A percentile compares a stretch with the other conserved stretches of the same genome.
phyloP scores from a whole-genome alignment of 2,113 vertebrate species.

The Addax nasomaculatus region DNA sequence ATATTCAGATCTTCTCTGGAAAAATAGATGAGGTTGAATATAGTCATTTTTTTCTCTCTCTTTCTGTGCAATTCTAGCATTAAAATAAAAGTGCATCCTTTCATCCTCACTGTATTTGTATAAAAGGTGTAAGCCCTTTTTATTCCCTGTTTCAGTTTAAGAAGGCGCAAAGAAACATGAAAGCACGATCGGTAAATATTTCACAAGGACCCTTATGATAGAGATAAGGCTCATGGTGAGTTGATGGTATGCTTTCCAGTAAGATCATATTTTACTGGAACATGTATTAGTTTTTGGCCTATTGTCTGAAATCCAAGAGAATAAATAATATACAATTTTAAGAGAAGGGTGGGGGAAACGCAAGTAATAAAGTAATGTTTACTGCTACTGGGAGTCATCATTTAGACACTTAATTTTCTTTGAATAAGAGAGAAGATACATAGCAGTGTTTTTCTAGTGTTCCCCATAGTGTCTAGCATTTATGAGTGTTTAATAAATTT shows the following conservation, averaged over 20 bases:
- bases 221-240: not conserved
- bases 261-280: constrained; percentile 39
- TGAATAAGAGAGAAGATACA: constrained; percentile 36
- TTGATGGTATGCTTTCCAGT: not conserved
- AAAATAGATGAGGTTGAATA: constrained; percentile 9
- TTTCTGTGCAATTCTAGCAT: not conserved
- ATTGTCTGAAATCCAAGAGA: constrained; percentile 43
- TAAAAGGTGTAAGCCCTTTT: constrained; percentile 28
- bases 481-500: constrained; percentile 62
- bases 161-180: not conserved
- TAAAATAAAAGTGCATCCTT: not conserved
- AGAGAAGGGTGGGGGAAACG: constrained; percentile 11
- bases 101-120: constrained; percentile 29
- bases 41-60: not conserved
- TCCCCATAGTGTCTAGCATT: constrained; percentile 35
- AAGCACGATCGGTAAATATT: not conserved
- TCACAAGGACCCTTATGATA: not conserved
- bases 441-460: constrained; percentile 8
- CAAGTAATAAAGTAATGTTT: constrained; percentile 11
- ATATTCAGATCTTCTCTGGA: not conserved
- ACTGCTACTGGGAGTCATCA: constrained; percentile 13
- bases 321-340: constrained; percentile 50
- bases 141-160: not conserved
- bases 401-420: constrained; percentile 47
- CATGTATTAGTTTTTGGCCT: constrained; percentile 32